Percentiles rank a stretch among this genome's conserved stretches.
Evolutionary conservation across 2,888 invertebrate species (phyloP).

Genomic region (Limnephilus auricula): DNA sequence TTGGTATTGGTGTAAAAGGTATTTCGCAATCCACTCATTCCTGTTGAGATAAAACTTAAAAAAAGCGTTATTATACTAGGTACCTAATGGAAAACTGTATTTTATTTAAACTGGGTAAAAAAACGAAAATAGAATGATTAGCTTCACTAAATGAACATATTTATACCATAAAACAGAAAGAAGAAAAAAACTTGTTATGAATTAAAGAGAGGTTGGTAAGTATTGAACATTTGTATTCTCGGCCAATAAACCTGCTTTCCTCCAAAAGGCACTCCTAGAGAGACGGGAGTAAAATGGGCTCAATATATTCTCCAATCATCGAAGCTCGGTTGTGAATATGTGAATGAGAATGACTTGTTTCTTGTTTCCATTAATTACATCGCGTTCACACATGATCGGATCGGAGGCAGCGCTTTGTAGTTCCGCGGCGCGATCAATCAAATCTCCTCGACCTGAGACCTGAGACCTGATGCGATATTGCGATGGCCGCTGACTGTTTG

Average conservation of each 20-base stretch:
- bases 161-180: not conserved
- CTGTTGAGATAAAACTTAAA: no score
- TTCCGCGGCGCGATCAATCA: slow-evolving; percentile 2
- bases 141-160: not conserved
- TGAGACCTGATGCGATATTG: not conserved
- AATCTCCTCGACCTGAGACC: not conserved
- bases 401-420: slow-evolving; percentile 18
- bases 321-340: not conserved
- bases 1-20: not conserved
- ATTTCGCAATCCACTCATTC: not conserved
- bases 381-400: slow-evolving; percentile 17
- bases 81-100: not conserved
- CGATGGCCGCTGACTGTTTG: not conserved
- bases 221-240: not conserved
- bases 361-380: not conserved
- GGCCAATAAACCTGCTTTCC: not conserved
- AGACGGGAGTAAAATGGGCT: not conserved
- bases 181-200: not conserved
- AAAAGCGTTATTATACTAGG: not conserved
- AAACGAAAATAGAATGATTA: not conserved
- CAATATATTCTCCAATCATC: not conserved
- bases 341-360: slow-evolving; percentile 12
- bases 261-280: not conserved
- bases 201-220: not conserved
- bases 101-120: not conserved